Evolutionary conservation across 1,140 invertebrate genomes (phyloP).

Genomic region (Gryon sp.): DNA sequence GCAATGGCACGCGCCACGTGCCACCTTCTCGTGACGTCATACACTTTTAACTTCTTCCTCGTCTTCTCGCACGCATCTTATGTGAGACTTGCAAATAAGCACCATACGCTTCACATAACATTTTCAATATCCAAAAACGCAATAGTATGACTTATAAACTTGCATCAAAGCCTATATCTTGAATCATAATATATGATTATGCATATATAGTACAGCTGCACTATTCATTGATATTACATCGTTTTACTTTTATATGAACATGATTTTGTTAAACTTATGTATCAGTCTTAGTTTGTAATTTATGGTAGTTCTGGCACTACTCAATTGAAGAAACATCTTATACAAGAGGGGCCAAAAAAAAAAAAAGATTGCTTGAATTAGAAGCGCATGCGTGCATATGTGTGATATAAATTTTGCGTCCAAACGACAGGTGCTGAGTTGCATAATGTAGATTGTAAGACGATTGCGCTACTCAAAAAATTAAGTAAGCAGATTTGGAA

Average conservation of each 20-base stretch:
- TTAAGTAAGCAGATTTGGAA: slow-evolving; percentile 41
- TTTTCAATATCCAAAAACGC: too few species aligned
- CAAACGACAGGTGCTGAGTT: slow-evolving; percentile 49
- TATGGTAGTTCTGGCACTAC: slow-evolving; percentile 14
- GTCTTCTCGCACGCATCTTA: slow-evolving; percentile 66
- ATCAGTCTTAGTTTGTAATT: slow-evolving; percentile 5
- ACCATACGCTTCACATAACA: slow-evolving; percentile 19
- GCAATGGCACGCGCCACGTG: slow-evolving; percentile 73
- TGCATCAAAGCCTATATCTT: too few species aligned
- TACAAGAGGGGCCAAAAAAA: slow-evolving; percentile 2
- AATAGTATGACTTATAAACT: too few species aligned
- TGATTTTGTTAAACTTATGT: too few species aligned
- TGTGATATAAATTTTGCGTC: slow-evolving; percentile 48
- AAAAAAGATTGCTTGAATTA: slow-evolving; percentile 43
- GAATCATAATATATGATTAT: too few species aligned
- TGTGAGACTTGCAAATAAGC: slow-evolving; percentile 9
- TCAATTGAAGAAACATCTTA: slow-evolving; percentile 2
- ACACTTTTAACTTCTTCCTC: slow-evolving; percentile 56
- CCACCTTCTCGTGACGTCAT: slow-evolving; percentile 74
- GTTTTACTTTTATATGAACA: slow-evolving; percentile 22
- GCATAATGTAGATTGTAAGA: slow-evolving; percentile 46
- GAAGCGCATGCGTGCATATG: slow-evolving; percentile 22
- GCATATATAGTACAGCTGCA: too few species aligned
- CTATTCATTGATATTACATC: too few species aligned
- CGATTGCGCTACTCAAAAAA: slow-evolving; percentile 45